A percentile compares a stretch with the other conserved stretches of the same genome.
phyloP scores from a whole-genome alignment of 2,113 vertebrate genomes.

The Cheilinus undulatus region DNA sequence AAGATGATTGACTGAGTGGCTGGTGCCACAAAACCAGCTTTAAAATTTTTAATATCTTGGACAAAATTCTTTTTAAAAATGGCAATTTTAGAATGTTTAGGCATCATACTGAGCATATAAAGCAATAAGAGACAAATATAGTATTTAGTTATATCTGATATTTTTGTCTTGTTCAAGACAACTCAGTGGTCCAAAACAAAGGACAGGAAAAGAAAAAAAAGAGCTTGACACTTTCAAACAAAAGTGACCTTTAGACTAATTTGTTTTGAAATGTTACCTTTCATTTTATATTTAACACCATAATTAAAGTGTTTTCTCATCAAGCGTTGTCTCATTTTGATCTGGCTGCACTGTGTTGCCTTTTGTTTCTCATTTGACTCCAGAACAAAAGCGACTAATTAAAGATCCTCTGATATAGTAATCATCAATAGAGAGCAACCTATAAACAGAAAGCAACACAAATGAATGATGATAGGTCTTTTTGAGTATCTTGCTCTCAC shows the following conservation, averaged over 20 bases:
- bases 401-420: conserved; percentile 75
- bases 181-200: background rate
- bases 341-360: conserved; percentile 13
- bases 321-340: conserved; percentile 53
- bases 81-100: too few relatives aligned
- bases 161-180: background rate
- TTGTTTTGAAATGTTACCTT: conserved; percentile 65
- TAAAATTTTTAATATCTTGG: too few relatives aligned
- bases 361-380: conserved; percentile 72
- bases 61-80: too few relatives aligned
- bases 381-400: conserved; percentile 77
- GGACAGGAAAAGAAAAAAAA: background rate
- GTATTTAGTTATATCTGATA: background rate
- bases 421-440: conserved; percentile 68
- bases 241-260: conserved; percentile 74
- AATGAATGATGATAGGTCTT: conserved; percentile 70
- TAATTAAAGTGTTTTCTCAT: conserved; percentile 78
- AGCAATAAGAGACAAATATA: too few relatives aligned
- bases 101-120: too few relatives aligned
- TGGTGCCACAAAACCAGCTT: too few relatives aligned
- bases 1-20: too few relatives aligned
- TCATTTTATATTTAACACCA: conserved; percentile 68
- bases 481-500: conserved; percentile 59
- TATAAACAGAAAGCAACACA: conserved; percentile 58
- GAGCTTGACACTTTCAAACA: conserved; percentile 54